Evolutionary conservation across 2,113 vertebrate species (phyloP).

Genomic region (Pterocles gutturalis): DNA sequence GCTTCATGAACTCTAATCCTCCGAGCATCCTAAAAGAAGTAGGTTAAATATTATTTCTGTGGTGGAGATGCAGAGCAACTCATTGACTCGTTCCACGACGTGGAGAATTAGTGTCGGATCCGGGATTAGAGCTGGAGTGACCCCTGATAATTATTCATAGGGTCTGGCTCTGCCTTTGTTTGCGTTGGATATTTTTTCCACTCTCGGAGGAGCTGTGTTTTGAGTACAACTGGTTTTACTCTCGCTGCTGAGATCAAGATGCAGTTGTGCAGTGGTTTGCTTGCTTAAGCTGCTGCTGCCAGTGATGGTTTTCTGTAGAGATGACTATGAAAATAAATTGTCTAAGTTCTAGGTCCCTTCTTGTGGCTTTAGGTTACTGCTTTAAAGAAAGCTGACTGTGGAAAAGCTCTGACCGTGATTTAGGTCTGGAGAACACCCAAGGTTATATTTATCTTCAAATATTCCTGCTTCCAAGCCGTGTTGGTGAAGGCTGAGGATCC

Average conservation of each 20-base stretch:
- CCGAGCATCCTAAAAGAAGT: constrained; percentile 3
- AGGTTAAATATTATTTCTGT: constrained; percentile 40
- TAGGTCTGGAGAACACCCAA: neutral
- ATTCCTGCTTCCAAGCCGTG: neutral
- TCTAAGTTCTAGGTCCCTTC: neutral
- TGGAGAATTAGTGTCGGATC: neutral
- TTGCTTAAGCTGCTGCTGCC: neutral
- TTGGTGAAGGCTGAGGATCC: neutral
- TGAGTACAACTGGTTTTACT: neutral
- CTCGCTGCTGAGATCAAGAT: fast-evolving
- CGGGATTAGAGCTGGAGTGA: constrained; percentile 12
- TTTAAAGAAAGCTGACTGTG: neutral
- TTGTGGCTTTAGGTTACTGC: neutral
- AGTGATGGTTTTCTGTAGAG: neutral
- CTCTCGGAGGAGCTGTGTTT: neutral
- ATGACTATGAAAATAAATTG: too few relatives aligned
- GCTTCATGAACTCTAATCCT: constrained; percentile 42
- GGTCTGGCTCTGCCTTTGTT: neutral
- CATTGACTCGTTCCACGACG: neutral
- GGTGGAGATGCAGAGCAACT: neutral
- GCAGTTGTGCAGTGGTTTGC: neutral
- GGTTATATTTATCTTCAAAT: neutral
- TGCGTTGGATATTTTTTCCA: neutral
- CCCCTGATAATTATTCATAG: neutral
- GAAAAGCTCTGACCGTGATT: neutral